These are phyloP conservation scores for Pangasianodon gigas DNA, from an alignment of 2,113 vertebrate species.

Conservation along the genomic window DNA sequence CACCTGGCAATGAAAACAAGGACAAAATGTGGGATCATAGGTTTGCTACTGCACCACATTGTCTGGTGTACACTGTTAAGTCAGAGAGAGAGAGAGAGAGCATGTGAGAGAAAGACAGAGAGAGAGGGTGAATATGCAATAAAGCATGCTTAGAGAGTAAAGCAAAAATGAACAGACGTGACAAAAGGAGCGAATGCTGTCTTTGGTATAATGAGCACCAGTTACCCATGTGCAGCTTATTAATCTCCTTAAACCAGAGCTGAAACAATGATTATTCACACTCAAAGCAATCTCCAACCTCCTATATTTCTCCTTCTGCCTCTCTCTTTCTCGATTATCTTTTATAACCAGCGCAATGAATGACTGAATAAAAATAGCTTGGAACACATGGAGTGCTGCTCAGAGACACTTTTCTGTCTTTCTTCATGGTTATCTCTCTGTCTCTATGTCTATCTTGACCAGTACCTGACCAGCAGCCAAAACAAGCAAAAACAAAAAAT, in stretches of 20 bases:
- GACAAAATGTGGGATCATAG: neutral
- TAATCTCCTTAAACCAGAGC: neutral
- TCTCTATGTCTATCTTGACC: slow-evolving; percentile 4
- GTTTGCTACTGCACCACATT: neutral
- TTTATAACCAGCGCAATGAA: neutral
- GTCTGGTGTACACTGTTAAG: neutral
- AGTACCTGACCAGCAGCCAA: neutral
- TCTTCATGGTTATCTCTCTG: slow-evolving; percentile 8
- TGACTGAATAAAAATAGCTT: neutral
- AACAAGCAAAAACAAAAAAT: slow-evolving; percentile 38
- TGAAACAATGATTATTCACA: neutral
- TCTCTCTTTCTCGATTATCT: neutral
- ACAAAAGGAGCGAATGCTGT: neutral
- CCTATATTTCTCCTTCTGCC: neutral
- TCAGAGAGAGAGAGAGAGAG: neutral
- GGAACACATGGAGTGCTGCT: neutral
- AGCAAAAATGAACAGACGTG: neutral
- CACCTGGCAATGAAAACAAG: neutral
- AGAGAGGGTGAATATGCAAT: neutral
- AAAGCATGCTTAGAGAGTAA: neutral
- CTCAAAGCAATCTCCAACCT: neutral
- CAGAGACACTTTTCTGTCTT: neutral
- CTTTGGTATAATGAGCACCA: neutral
- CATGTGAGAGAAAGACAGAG: neutral
- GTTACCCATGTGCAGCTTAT: neutral